phyloP scores from a whole-genome alignment of 1,140 invertebrate genomes.

The Diorhabda carinulata region DNA sequence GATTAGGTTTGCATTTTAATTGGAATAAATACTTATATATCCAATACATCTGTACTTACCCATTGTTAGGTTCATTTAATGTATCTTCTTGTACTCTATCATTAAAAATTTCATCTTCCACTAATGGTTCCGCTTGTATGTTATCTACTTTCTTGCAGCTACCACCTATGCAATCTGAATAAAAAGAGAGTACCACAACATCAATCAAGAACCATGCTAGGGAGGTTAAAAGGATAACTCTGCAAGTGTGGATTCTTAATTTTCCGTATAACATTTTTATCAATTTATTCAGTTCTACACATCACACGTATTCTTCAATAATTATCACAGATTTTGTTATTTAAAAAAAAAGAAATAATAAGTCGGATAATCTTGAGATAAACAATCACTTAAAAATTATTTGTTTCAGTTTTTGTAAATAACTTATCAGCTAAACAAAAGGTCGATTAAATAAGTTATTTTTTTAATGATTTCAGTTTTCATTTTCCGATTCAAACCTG shows the following conservation, averaged over 20 bases:
- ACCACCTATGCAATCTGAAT: conserved; percentile 83
- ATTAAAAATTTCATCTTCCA: conserved; percentile 20
- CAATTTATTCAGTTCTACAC: conserved; percentile 12
- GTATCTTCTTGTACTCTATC: conserved; percentile 20
- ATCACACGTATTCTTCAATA: conserved; percentile 6
- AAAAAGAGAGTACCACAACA: conserved; percentile 87
- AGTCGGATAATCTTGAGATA: conserved; percentile 6
- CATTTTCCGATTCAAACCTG: conserved; percentile 5
- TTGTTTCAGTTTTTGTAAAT: neutral
- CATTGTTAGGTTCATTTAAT: neutral
- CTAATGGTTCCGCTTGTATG: conserved; percentile 38
- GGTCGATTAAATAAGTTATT: neutral
- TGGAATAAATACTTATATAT: neutral
- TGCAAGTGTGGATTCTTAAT: conserved; percentile 88
- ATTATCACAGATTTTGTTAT: conserved; percentile 15
- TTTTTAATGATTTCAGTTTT: conserved; percentile 7
- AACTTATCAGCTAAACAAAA: conserved; percentile 2
- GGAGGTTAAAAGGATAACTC: conserved; percentile 90
- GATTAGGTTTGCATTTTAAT: neutral
- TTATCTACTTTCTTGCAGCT: conserved; percentile 59
- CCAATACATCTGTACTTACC: neutral
- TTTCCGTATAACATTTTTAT: conserved; percentile 75
- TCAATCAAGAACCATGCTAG: conserved; percentile 94
- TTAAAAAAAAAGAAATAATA: conserved; percentile 8
- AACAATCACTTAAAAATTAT: conserved; percentile 8